Evolutionary conservation across 1,140 invertebrate species (phyloP).

Genomic region (Drosophila yakuba): DNA sequence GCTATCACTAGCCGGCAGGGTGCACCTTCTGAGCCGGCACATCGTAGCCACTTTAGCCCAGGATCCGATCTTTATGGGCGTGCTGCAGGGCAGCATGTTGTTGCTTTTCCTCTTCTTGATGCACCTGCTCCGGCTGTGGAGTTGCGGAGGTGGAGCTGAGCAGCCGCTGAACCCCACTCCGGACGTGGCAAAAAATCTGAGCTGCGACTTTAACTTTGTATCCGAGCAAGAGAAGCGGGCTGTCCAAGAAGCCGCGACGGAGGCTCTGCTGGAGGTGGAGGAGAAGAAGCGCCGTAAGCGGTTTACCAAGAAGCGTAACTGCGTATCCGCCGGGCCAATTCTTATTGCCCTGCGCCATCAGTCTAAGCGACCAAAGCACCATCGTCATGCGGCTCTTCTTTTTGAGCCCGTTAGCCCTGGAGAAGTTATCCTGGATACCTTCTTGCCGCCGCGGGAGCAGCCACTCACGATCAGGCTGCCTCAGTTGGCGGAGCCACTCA

Average conservation of each 20-base stretch:
- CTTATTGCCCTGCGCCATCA: constrained; percentile 68
- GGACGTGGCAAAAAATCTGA: constrained; percentile 57
- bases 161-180: constrained; percentile 1
- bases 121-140: constrained; percentile 50
- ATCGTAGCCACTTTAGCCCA: constrained; percentile 37
- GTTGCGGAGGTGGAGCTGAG: not conserved
- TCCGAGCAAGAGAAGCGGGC: constrained; percentile 71
- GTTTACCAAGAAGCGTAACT: constrained; percentile 80
- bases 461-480: constrained; percentile 59
- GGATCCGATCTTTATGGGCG: constrained; percentile 62
- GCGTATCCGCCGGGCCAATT: constrained; percentile 79
- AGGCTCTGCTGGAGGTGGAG: constrained; percentile 76
- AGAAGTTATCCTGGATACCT: constrained; percentile 53
- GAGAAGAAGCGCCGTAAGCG: constrained; percentile 78
- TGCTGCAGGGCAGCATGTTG: constrained; percentile 51
- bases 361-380: constrained; percentile 50
- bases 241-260: constrained; percentile 65
- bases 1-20: not conserved
- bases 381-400: constrained; percentile 20
- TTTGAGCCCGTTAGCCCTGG: constrained; percentile 59
- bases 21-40: constrained; percentile 2
- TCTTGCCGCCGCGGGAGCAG: constrained; percentile 58
- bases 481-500: constrained; percentile 1
- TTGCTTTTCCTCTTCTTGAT: constrained; percentile 72
- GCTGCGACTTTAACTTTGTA: constrained; percentile 74